phyloP scores from a whole-genome alignment of 2,113 vertebrate species.

The Paedocypris sp. region DNA sequence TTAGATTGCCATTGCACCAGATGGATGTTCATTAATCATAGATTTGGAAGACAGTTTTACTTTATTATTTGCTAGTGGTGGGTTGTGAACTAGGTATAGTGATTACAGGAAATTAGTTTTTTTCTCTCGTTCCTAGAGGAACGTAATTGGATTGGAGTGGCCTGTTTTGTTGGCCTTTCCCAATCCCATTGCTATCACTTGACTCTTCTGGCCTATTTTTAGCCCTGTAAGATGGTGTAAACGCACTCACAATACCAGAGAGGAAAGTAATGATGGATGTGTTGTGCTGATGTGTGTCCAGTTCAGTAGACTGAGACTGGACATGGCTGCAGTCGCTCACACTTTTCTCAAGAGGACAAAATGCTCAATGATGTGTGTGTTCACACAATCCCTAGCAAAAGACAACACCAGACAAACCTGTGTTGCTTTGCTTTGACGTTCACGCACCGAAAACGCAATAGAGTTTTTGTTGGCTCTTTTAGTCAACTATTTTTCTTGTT shows the following conservation, averaged over 20 bases:
- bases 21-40: background rate
- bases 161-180: background rate
- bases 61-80: background rate
- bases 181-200: background rate
- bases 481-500: too few relatives aligned
- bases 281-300: slow-evolving; percentile 16
- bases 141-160: background rate
- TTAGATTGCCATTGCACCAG: background rate
- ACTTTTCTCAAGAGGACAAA: slow-evolving; percentile 1
- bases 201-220: slow-evolving; percentile 11
- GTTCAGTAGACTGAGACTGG: slow-evolving; percentile 26
- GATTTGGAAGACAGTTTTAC: background rate
- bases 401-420: background rate
- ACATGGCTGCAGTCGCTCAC: slow-evolving; percentile 17
- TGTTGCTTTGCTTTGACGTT: background rate
- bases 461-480: too few relatives aligned
- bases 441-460: too few relatives aligned
- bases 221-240: background rate
- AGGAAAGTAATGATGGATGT: slow-evolving; percentile 24
- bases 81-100: background rate
- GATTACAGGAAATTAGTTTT: background rate
- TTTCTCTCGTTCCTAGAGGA: background rate
- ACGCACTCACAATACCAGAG: background rate
- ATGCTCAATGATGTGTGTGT: background rate
- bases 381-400: background rate